A percentile compares a stretch with the other conserved stretches of the same genome.
Evolutionary conservation across 2,113 vertebrate species (phyloP).

Genomic region (Arothron firmamentum): DNA sequence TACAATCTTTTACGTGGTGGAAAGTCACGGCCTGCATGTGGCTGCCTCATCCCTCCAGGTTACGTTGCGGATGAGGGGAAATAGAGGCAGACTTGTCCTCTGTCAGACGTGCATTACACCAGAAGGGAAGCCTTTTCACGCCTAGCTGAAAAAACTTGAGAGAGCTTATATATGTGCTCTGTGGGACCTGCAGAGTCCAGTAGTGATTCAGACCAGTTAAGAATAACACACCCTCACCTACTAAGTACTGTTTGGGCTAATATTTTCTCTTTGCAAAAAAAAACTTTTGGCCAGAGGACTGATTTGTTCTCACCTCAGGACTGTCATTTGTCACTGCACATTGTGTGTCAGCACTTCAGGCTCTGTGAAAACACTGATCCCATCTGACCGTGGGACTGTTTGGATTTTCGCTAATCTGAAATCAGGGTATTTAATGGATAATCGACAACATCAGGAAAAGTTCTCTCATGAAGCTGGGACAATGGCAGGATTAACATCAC

Average conservation of each 20-base stretch:
- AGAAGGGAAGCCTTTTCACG: slow-evolving; percentile 71
- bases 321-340: slow-evolving; percentile 64
- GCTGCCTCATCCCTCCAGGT: slow-evolving; percentile 43
- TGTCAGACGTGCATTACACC: slow-evolving; percentile 63
- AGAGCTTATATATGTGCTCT: slow-evolving; percentile 74
- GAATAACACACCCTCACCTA: slow-evolving; percentile 75
- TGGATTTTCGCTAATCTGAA: slow-evolving; percentile 66
- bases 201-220: slow-evolving; percentile 70
- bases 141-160: slow-evolving; percentile 67
- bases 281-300: slow-evolving; percentile 51
- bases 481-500: slow-evolving; percentile 41
- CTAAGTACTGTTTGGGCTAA: slow-evolving; percentile 73
- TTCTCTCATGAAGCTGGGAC: slow-evolving; percentile 1
- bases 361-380: slow-evolving; percentile 59
- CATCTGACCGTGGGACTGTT: slow-evolving; percentile 56
- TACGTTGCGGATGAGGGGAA: slow-evolving; percentile 29
- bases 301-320: slow-evolving; percentile 65
- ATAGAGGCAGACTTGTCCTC: slow-evolving; percentile 72
- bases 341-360: slow-evolving; percentile 51
- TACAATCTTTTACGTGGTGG: slow-evolving; percentile 9
- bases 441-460: neutral
- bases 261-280: slow-evolving; percentile 67
- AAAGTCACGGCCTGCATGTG: slow-evolving; percentile 22
- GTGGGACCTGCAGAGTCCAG: slow-evolving; percentile 67
- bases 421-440: slow-evolving; percentile 55